Base-by-base conservation (phyloP, 2,888 invertebrate species). In the Schizaphis graminum region DNA sequence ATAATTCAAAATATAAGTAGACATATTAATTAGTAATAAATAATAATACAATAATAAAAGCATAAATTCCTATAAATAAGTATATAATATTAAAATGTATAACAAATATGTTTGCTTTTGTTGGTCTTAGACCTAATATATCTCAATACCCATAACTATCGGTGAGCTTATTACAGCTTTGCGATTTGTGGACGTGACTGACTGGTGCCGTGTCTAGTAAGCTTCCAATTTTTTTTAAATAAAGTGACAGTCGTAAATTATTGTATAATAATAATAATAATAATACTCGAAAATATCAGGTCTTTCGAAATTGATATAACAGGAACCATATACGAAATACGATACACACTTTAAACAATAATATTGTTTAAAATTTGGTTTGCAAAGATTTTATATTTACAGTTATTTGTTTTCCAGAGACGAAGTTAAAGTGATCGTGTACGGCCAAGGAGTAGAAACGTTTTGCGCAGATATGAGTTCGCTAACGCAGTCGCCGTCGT, bases 391-490 rank as follows among this genome's bases (percentile, higher is more conserved):
- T 77, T 35, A 35, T 77, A 77, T 35, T 77, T 77, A 35, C 21
- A 8, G 77, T 8, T 0, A 77, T 44, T 0, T 44, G 41, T 89
- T 26, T 89, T 89, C 24, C 67, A 94, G 93, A 35, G n/a, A 90
- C 41, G 61, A 35, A 61, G 5, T 94, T 35, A 57, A 84, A 94
- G 89, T 85, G 10, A 61, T 90, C 21, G 93, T 94, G n/a, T 94
- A 94, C 90, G 93, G 93, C 10, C 90, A 94, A 91, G 93, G 93
- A 90, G 93, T 61, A 21, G 93, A 94, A 94, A 86, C 85, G 41
- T 90, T 94, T 67, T 49, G 7, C 61, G 93, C 93, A 57, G 49
- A 91, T 61, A 94, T 94, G 93, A 90, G 53, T 41, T 10, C 57
- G 49, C 0, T 91, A 26, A 77, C 49, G 41, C 61, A 61, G 77